Evolutionary conservation across 2,113 vertebrate genomes (phyloP).

Genomic region (Ceyx margarethae): DNA sequence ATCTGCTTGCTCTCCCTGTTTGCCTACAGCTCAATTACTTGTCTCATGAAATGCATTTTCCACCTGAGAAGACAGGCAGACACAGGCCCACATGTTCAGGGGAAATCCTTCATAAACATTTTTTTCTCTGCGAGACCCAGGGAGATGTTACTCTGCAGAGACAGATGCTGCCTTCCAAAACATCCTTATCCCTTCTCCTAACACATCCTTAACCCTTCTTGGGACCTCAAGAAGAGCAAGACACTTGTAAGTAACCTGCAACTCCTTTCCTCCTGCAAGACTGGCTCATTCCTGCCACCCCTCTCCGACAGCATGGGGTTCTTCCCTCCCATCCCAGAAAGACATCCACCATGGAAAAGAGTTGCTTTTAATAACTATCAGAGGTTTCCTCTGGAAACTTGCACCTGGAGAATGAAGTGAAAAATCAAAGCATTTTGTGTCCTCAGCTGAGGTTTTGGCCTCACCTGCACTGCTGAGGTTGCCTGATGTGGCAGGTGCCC

Average conservation of each 20-base stretch:
- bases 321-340: not conserved
- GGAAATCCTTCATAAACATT: slow-evolving; percentile 7
- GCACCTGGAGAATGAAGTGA: not conserved
- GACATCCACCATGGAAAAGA: not conserved
- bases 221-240: not conserved
- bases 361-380: not conserved
- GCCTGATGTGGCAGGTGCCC: not conserved
- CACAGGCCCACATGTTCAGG: slow-evolving; percentile 7
- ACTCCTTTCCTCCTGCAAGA: not conserved
- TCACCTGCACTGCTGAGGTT: fast-evolving
- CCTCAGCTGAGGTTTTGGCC: not conserved
- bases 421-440: not conserved
- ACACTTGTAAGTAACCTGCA: not conserved
- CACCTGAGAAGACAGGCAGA: slow-evolving; percentile 40
- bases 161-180: not conserved
- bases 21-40: slow-evolving; percentile 49
- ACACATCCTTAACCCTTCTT: not conserved
- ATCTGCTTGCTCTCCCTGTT: slow-evolving; percentile 15
- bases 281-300: not conserved
- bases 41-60: slow-evolving; percentile 52
- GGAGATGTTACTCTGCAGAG: not conserved
- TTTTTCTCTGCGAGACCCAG: not conserved
- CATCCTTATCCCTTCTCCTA: not conserved
- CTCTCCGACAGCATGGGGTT: not conserved
- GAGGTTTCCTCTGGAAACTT: not conserved